A percentile compares a stretch with the other conserved stretches of the same genome.
Conservation (phyloP, 2,113 vertebrate species). For the Camelus bactrianus region DNA sequence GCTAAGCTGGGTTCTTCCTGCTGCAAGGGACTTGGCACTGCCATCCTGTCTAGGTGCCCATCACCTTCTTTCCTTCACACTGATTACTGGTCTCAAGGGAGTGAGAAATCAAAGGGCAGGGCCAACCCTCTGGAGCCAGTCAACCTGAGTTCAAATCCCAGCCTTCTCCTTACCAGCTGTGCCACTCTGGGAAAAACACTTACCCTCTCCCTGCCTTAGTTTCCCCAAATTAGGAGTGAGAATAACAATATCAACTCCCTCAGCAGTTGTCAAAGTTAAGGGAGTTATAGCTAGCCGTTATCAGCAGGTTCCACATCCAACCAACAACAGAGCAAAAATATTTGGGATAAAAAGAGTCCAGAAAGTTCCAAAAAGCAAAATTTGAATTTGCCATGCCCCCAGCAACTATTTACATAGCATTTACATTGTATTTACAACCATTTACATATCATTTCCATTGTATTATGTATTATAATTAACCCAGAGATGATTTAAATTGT, state of each 20-base stretch:
- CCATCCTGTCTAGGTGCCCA: not conserved
- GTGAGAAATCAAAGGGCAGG: no score
- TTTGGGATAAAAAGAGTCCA: not conserved
- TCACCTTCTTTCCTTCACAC: not conserved
- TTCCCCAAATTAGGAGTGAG: not conserved
- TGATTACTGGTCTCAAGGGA: not conserved
- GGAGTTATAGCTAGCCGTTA: not conserved
- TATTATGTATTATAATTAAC: not conserved
- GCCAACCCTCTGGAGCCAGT: not conserved
- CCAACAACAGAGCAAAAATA: not conserved
- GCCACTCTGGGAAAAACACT: not conserved
- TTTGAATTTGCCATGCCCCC: not conserved
- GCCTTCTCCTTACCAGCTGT: not conserved
- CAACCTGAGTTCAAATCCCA: not conserved
- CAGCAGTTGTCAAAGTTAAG: not conserved
- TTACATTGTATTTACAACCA: not conserved
- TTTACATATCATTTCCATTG: not conserved
- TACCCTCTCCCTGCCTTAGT: not conserved
- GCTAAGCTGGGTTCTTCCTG: not conserved
- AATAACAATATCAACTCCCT: not conserved
- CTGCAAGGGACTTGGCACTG: not conserved
- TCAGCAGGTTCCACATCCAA: not conserved
- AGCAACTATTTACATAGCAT: not conserved
- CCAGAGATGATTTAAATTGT: not conserved
- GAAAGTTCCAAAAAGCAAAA: not conserved